Base-by-base conservation (phyloP, 2,888 invertebrate genomes). In the Drosophila nr. medialis region DNA sequence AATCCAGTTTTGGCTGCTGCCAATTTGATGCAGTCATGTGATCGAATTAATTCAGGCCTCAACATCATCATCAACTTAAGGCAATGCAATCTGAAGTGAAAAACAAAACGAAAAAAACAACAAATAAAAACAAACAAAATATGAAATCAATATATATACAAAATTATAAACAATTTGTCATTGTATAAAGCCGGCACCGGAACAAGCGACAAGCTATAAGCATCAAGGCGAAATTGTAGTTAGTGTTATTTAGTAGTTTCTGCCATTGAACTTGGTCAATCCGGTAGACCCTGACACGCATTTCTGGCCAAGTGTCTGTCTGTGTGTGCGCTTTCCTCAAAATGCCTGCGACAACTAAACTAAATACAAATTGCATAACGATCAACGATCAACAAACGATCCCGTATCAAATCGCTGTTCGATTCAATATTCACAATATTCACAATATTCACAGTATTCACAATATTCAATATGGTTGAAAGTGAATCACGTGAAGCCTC, bases 401-500 rank as follows among this genome's bases (percentile, higher is more conserved):
- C 60, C 56, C 62, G 53, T 27, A 27, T 27, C 27, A 5, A 27
- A 27, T 27, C 27, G 27, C 5, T 27, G 0, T 27, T 27, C 27
- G 27, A 27, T 27, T 27, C 27, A 27, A 5, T 4, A 5, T 4
- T 27, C 27, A 4, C 27, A 27, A 27, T 27, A 27, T 27, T 27
- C 27, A 27, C 27, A 27, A 2, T 27, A 27, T 27, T 27, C 27
- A 27, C 27, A 27, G 0, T 5, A 27, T 27, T 27, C 27, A 27
- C 27, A 27, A 15, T 45, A 24, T 53, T 27, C 58, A 64, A 67
- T 65, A 64, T 64, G 53, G 18, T 32, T 59, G 21, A 49, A 30
- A n/a, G 73, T 79, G 73, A 86, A 81, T 84, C 86, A 84, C 84
- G 84, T 86, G 87, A 82, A 84, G 78, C 78, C 63, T 65, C 66